Conservation (phyloP, 2,888 invertebrate genomes). For the Lasioglossum morio region DNA sequence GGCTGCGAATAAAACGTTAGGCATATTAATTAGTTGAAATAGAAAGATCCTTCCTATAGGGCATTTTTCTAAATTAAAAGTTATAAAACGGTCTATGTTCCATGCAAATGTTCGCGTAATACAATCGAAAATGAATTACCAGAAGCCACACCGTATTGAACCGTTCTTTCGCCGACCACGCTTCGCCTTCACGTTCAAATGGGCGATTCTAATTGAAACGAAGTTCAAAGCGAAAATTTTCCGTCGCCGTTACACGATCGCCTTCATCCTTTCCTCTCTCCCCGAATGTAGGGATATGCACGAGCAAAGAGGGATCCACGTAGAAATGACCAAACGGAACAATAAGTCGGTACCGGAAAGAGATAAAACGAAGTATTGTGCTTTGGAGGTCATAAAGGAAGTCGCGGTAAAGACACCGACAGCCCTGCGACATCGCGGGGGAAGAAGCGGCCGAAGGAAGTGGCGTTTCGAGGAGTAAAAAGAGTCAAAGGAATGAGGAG, state of each 20-base stretch:
- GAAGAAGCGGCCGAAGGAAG: slow-evolving; percentile 1
- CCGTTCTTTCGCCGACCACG: background rate
- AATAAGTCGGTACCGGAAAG: slow-evolving; percentile 39
- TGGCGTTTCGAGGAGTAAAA: slow-evolving; percentile 62
- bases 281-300: slow-evolving; percentile 13
- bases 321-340: slow-evolving; percentile 59
- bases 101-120: too few relatives aligned
- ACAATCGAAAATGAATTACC: background rate
- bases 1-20: too few relatives aligned
- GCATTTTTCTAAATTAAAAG: background rate
- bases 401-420: slow-evolving; percentile 48
- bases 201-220: slow-evolving; percentile 30
- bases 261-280: background rate
- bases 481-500: slow-evolving; percentile 53
- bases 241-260: slow-evolving; percentile 36
- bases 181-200: slow-evolving; percentile 11
- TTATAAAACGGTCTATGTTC: background rate
- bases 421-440: slow-evolving; percentile 24
- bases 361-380: slow-evolving; percentile 50
- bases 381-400: slow-evolving; percentile 63
- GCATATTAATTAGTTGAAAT: too few relatives aligned
- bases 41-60: background rate
- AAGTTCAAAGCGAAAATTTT: slow-evolving; percentile 53
- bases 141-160: background rate
- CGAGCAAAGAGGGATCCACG: slow-evolving; percentile 33